Evolutionary conservation across 2,113 vertebrate species (phyloP), one percentile per base, ranked within the genome.

Genomic region (Urocynchramus pylzowi): DNA sequence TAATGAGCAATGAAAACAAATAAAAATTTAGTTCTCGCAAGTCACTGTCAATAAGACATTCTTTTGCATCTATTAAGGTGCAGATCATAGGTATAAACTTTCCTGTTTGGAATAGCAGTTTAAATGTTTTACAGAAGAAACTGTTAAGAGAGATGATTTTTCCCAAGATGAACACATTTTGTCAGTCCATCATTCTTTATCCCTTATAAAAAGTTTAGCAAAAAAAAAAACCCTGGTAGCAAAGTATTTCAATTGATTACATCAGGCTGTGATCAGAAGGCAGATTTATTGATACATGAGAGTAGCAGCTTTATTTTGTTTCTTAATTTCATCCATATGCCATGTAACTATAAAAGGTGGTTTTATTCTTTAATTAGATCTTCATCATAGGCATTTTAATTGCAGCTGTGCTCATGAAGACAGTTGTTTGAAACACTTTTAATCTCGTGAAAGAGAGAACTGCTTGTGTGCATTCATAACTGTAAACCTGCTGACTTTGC

Each of bases 301-400:
- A 80, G 18, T 33, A 83, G 41, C 41, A 90, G 61, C 70, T 94
- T 79, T 95, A 41, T 80, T 96, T 91, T 96, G 17, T 81, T 94
- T 81, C 47, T 50, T 78, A 42, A 81, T 80, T 94, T 93, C 64
- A 81, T 70, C 71, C 18, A 6, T 56, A 47, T 87, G 44, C 35
- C 65, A 79, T 39, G 18, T 68, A 82, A 84, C 44, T 70, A 52
- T 77, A 88, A 91, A 84, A 91, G 13, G 76, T 47, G 45, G 6
- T 28, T 92, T 90, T 83, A 27, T 77, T 88, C 17, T 74, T 84
- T 96, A 87, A 84, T 90, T 71, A 68, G 47, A 68, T 23, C 13
- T 87, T 91, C 61, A 68, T 87, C 53, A 78, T 84, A 87, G 56
- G 21, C n/a, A 84, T 78, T 94, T 81, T 50, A 71, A 20, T 71